Base-by-base conservation (phyloP, 2,113 vertebrate species). In the Recurvirostra avosetta region DNA sequence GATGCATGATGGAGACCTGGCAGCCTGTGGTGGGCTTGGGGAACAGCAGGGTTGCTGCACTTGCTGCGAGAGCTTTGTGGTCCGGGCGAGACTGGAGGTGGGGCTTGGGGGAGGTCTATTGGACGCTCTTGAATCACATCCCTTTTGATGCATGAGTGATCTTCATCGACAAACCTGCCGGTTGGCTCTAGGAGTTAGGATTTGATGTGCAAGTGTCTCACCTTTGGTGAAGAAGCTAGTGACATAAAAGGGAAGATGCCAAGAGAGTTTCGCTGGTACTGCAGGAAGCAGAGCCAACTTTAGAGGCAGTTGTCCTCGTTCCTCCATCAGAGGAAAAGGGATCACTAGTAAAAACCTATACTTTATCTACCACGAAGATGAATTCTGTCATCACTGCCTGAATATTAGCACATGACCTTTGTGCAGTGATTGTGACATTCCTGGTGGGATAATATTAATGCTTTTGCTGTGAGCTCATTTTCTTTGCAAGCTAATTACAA, bases 61-160 rank as follows among this genome's bases (percentile, higher is more conserved):
- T 68, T 41, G 17, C 18, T 62, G 23, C 30, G 34, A 50, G 26
- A n/a, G 40, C 20, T 26, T 15, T 0, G 0, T 16, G 25, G 41
- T 53, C 34, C 0, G 0, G 38, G 40, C 19, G 41, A 29, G 73
- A 16, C 30, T 66, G 45, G 22, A 70, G 50, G 7, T 49, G 36
- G 47, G 12, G 11, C 17, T 45, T 63, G 30, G 18, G 15, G 4
- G 17, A 76, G 4, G 30, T 56, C 50, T 80, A 0, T 5, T 52
- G 86, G 25, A 30, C 77, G 50, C 26, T 74, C 29, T 56, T 70
- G 55, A 7, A 43, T 76, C 43, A 11, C 17, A 22, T 4, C 21
- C 6, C 19, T 32, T 76, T 38, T 59, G 56, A 58, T 80, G 22
- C 15, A 27, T 32, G 8, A 40, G 38, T 74, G 26, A 25, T 50